phyloP scores from a whole-genome alignment of 2,113 vertebrate genomes.

The Oncorhynchus keta region DNA sequence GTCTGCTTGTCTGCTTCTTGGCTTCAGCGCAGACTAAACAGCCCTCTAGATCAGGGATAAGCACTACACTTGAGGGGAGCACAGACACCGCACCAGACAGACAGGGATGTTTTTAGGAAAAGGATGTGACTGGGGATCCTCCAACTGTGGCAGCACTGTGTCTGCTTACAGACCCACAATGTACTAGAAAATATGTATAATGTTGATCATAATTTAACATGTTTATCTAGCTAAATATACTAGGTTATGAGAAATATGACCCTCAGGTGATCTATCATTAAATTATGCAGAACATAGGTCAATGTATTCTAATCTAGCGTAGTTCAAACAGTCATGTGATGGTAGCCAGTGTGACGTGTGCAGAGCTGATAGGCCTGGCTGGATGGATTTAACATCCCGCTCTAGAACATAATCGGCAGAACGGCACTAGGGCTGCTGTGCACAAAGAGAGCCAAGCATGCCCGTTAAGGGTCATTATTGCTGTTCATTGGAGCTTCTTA shows the following conservation, averaged over 20 bases:
- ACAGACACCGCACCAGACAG: not conserved
- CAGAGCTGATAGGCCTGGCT: not conserved
- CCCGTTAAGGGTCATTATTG: slow-evolving; percentile 30
- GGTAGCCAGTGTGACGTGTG: not conserved
- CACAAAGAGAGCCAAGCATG: slow-evolving; percentile 17
- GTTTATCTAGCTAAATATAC: no score
- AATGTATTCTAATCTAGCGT: not conserved
- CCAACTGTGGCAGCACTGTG: not conserved
- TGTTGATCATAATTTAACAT: no score
- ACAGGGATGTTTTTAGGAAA: not conserved
- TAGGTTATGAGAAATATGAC: no score
- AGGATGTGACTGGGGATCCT: not conserved
- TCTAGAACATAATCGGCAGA: slow-evolving; percentile 6
- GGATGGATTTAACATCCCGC: not conserved
- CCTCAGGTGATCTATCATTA: no score
- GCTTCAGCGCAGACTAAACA: not conserved
- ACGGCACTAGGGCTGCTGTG: slow-evolving; percentile 9
- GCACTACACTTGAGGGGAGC: not conserved
- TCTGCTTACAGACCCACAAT: no score
- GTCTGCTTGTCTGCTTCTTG: not conserved
- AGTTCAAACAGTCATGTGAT: not conserved
- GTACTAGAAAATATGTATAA: no score
- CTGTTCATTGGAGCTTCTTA: slow-evolving; percentile 53
- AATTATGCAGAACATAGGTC: not conserved
- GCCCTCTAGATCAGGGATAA: not conserved